Percentiles rank a stretch among this genome's conserved stretches.
These are phyloP conservation scores for Eospalax fontanierii DNA, from an alignment of 2,797 vertebrate genomes.

Conservation along the genomic window DNA sequence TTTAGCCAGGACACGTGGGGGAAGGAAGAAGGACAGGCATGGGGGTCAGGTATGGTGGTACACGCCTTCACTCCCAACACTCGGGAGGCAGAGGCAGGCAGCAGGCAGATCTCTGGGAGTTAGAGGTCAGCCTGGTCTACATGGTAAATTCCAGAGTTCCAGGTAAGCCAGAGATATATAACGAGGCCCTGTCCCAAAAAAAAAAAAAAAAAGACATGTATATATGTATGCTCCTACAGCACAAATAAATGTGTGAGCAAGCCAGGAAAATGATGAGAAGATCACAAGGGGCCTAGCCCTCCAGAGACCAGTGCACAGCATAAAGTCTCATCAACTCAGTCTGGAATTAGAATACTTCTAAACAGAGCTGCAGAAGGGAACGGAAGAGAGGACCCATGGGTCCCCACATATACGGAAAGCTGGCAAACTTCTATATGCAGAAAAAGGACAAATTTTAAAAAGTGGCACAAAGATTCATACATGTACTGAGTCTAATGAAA, in stretches of 20 bases:
- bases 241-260: neutral
- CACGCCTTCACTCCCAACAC: neutral
- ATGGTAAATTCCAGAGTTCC: neutral
- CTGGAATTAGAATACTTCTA: neutral
- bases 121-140: neutral
- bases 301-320: neutral
- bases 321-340: neutral
- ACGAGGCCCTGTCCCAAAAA: no score
- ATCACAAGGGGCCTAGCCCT: neutral
- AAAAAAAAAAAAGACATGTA: neutral
- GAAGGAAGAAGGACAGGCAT: neutral
- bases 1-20: neutral
- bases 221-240: neutral
- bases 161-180: no score
- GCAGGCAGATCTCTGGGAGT: no score
- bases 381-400: fast-evolving
- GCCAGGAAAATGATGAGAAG: neutral
- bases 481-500: neutral
- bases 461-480: neutral
- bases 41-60: no score
- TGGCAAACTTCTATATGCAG: neutral
- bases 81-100: neutral
- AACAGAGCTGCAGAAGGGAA: no score
- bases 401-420: neutral
- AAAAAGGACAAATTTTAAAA: neutral